These are phyloP conservation scores for Leptinotarsa rubiginosa DNA, from an alignment of 2,888 invertebrate genomes.

Conservation along the genomic window DNA sequence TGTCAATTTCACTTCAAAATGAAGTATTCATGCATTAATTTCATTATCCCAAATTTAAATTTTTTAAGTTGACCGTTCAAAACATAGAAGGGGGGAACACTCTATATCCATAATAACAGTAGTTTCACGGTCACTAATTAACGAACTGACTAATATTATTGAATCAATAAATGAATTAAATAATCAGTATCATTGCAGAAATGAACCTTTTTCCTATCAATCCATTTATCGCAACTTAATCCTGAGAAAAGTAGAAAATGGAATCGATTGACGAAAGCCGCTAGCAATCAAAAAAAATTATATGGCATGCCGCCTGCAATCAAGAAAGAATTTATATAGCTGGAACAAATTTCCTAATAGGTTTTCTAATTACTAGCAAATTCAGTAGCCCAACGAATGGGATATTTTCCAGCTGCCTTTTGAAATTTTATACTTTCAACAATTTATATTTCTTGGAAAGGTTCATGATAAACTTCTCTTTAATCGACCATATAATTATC, in stretches of 20 bases:
- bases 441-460: background rate
- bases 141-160: too few relatives aligned
- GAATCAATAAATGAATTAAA: too few relatives aligned
- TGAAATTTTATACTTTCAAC: background rate
- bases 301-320: background rate
- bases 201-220: too few relatives aligned
- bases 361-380: constrained; percentile 17
- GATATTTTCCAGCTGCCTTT: background rate
- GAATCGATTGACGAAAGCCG: background rate
- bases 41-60: too few relatives aligned
- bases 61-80: too few relatives aligned
- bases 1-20: too few relatives aligned
- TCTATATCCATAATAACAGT: too few relatives aligned
- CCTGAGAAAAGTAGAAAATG: background rate
- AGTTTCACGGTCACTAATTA: too few relatives aligned
- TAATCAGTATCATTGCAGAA: too few relatives aligned
- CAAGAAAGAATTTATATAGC: background rate
- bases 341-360: constrained; percentile 2
- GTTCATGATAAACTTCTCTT: background rate
- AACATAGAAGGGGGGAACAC: too few relatives aligned
- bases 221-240: background rate
- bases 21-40: too few relatives aligned
- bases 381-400: constrained; percentile 4
- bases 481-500: background rate
- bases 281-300: too few relatives aligned